Base-by-base conservation (phyloP, 1,140 invertebrate species). In the Ctenoplectra terminalis region DNA sequence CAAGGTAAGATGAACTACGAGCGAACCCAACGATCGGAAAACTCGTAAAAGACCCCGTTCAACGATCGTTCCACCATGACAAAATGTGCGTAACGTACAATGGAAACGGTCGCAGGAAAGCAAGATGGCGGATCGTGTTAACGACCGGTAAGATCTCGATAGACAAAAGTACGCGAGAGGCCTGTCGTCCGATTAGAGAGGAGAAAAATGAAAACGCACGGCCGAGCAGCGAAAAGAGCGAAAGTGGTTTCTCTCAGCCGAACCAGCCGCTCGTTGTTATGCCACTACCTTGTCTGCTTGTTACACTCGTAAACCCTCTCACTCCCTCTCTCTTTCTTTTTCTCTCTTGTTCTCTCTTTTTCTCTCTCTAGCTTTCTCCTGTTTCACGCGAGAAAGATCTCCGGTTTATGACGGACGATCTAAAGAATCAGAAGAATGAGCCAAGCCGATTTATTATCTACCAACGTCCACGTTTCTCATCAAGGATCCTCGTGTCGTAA, bases 141-240 rank as follows among this genome's bases (percentile, higher is more conserved):
- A 1, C 61, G n/a, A 48, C 40, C 11, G 5, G 17, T 15, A 48
- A 67, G 20, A 23, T 67, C 7, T 37, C 23, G 7, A 23, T 46
- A 40, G n/a, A 56, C 11, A 43, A 29, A 37, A 29, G 17, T 34
- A 20, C 75, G 17, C n/a, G 2, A 67, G 60, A 61, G 58, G 63
- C 31, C 15, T 54, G 37, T 58, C 50, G 29, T 50, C 34, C 46
- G 31, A 56, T 40, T 52, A 50, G 23, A 34, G 61, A 40, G 58
- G 67, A 61, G 56, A 72, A 85, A 80, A 86, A 86, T 87, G 82
- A 78, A 60, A 86, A 86, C 77, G 71, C 72, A 87, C 81, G 81
- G 64, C 70, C 66, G 75, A 71, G 75, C 46, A 71, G 84, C 84
- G 85, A 74, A 87, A 87, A 86, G 66, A 87, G 84, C 85, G 85